Percentiles rank a stretch among this genome's conserved stretches.
Conservation (phyloP, 2,113 vertebrate genomes). For the Piaya cayana region DNA sequence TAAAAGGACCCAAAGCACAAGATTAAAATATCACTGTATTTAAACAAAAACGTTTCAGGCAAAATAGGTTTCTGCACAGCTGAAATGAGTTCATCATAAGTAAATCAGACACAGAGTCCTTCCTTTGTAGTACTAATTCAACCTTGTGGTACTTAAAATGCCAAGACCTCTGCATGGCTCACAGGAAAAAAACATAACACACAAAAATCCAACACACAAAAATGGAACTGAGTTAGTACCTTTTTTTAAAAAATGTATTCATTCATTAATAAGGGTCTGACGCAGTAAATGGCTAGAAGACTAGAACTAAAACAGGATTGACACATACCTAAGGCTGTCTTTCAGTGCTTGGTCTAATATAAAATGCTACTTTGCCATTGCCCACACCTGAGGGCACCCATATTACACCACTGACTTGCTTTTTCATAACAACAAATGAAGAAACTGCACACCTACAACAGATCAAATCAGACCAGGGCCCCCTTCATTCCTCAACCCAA, state of each 20-base stretch:
- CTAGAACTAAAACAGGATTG: background rate
- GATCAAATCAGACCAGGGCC: background rate
- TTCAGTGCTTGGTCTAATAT: background rate
- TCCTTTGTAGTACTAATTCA: conserved; percentile 13
- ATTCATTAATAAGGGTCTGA: background rate
- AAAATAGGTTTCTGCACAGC: conserved; percentile 33
- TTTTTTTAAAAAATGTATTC: background rate
- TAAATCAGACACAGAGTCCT: conserved; percentile 26
- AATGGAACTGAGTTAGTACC: background rate
- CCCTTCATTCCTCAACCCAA: background rate
- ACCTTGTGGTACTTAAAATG: background rate
- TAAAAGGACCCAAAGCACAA: conserved; percentile 41
- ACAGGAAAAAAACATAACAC: background rate
- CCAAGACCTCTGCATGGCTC: background rate
- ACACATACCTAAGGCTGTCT: background rate
- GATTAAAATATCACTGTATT: conserved; percentile 66
- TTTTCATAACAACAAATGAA: conserved; percentile 11
- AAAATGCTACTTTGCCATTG: background rate
- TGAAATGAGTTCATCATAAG: conserved; percentile 38
- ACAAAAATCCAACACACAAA: background rate
- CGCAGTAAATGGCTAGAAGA: background rate
- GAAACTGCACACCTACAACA: background rate
- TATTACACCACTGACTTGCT: background rate
- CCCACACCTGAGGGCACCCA: background rate
- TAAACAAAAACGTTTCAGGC: conserved; percentile 26